Evolutionary conservation across 64 coral and sea anemone species (phyloP).

Genomic region (Stichodactyla mertensii): DNA sequence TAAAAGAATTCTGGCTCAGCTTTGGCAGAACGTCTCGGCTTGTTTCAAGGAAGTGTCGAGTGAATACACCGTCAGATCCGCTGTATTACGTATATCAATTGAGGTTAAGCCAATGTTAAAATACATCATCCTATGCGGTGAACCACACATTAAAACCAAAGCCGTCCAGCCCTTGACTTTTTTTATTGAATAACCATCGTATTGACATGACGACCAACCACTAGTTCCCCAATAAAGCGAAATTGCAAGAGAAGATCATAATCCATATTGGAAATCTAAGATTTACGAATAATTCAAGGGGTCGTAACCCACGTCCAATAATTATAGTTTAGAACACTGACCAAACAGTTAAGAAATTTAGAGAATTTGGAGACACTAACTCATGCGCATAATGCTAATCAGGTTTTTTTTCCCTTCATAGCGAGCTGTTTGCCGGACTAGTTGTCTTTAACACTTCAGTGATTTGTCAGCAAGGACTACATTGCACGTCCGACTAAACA

Average conservation of each 20-base stretch:
- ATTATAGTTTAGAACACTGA: neutral
- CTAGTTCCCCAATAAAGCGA: slow-evolving; percentile 4
- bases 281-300: neutral
- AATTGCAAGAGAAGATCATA: neutral
- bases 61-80: neutral
- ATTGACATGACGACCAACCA: neutral
- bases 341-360: slow-evolving; percentile 6
- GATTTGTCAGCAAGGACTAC: neutral
- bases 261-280: slow-evolving; percentile 8
- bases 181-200: slow-evolving; percentile 13
- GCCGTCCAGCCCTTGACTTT: slow-evolving; percentile 10
- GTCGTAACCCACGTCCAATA: neutral
- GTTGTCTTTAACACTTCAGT: slow-evolving; percentile 8
- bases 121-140: slow-evolving; percentile 6
- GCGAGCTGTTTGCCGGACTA: neutral
- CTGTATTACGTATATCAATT: slow-evolving; percentile 9
- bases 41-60: slow-evolving; percentile 8
- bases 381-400: slow-evolving; percentile 11
- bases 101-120: slow-evolving; percentile 19
- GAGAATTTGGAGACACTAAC: neutral
- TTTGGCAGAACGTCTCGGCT: neutral
- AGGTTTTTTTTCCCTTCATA: neutral
- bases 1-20: neutral
- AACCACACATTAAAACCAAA: slow-evolving; percentile 12
- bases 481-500: neutral